Percentiles rank a stretch among this genome's conserved stretches.
These are phyloP conservation scores for Bovichtus diacanthus DNA, from an alignment of 2,797 vertebrate species.

Conservation along the genomic window DNA sequence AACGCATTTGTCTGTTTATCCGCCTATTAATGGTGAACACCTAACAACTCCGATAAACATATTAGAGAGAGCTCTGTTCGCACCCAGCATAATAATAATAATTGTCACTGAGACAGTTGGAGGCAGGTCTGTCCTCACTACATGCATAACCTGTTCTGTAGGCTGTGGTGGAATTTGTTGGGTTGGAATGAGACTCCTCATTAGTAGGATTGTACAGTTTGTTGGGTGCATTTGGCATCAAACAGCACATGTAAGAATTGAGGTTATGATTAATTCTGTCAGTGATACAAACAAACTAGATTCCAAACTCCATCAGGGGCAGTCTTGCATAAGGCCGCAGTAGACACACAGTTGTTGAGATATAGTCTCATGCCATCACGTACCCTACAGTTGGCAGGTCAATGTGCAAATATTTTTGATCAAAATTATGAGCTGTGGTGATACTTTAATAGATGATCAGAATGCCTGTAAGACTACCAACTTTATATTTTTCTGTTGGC, in stretches of 20 bases:
- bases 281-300: slow-evolving; percentile 50
- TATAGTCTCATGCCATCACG: neutral
- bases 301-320: slow-evolving; percentile 43
- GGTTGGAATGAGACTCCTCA: slow-evolving; percentile 13
- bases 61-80: slow-evolving; percentile 17
- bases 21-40: neutral
- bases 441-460: neutral
- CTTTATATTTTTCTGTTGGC: neutral
- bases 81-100: slow-evolving; percentile 4
- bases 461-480: neutral
- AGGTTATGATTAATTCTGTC: slow-evolving; percentile 48
- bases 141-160: neutral
- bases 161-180: neutral
- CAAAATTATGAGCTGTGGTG: neutral
- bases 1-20: neutral
- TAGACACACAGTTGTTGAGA: neutral
- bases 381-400: neutral
- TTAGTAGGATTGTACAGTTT: slow-evolving; percentile 13
- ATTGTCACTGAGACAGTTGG: neutral
- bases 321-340: slow-evolving; percentile 44
- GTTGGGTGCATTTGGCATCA: slow-evolving; percentile 10
- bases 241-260: slow-evolving; percentile 12
- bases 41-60: slow-evolving; percentile 6
- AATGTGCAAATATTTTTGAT: slow-evolving; percentile 19
- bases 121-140: slow-evolving; percentile 2